These are phyloP conservation scores for Diceros bicornis DNA, from an alignment of 2,797 vertebrate species.

Conservation along the genomic window DNA sequence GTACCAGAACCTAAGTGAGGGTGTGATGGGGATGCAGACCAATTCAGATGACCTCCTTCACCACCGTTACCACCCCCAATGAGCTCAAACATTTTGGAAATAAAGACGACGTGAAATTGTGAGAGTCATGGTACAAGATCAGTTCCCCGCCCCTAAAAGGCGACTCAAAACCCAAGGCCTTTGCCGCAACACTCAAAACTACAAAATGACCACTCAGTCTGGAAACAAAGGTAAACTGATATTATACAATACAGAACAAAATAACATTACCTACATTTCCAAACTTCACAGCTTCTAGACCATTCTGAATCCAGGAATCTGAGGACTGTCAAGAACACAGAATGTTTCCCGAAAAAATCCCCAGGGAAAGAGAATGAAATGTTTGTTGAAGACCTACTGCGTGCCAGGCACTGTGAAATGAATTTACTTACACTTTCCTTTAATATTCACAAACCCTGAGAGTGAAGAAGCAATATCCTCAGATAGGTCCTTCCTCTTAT, in stretches of 20 bases:
- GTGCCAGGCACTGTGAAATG: not conserved
- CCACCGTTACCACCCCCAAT: rapidly evolving
- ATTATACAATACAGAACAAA: rapidly evolving
- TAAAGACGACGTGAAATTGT: rapidly evolving
- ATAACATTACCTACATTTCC: rapidly evolving
- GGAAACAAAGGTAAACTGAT: not conserved
- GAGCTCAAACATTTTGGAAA: too few species aligned
- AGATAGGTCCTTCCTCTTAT: not conserved
- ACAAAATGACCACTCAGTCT: rapidly evolving
- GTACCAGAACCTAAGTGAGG: not conserved
- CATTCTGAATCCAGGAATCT: not conserved
- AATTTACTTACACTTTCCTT: not conserved
- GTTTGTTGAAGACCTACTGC: not conserved
- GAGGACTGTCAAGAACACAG: not conserved
- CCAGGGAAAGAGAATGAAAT: not conserved
- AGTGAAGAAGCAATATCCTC: not conserved
- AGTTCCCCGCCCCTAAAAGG: not conserved
- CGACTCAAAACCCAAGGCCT: not conserved
- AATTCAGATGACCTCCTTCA: too few species aligned
- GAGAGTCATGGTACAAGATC: rapidly evolving
- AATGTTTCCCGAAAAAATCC: not conserved
- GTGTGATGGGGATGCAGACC: rapidly evolving
- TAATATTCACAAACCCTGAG: not conserved
- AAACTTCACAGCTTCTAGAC: not conserved
- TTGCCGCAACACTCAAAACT: not conserved